These are phyloP conservation scores for Sebastes jordani DNA, from an alignment of 2,797 vertebrate species.

Conservation along the genomic window DNA sequence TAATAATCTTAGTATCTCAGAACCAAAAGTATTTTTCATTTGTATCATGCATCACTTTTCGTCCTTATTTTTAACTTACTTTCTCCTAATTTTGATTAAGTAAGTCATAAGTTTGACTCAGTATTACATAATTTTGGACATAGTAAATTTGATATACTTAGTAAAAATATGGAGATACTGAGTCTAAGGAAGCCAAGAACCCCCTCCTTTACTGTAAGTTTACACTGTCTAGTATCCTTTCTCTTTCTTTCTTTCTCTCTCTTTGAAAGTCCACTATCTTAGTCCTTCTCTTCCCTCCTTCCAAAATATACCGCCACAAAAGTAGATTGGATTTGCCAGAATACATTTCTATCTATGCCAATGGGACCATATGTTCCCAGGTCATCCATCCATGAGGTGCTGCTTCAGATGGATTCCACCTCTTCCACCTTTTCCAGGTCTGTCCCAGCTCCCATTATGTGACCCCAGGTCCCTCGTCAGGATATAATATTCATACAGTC, in stretches of 20 bases:
- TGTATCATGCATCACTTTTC: neutral
- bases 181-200: neutral
- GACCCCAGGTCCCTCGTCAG: constrained; percentile 38
- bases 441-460: constrained; percentile 50
- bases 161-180: neutral
- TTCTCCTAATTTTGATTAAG: neutral
- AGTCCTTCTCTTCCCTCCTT: neutral
- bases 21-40: neutral
- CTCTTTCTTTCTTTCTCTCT: neutral
- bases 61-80: neutral
- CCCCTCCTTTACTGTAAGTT: neutral
- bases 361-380: constrained; percentile 32
- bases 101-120: neutral
- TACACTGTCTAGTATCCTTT: neutral
- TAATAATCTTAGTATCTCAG: neutral
- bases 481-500: constrained; percentile 28
- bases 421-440: constrained; percentile 26
- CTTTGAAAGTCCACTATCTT: constrained; percentile 4
- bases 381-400: constrained; percentile 53
- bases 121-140: neutral
- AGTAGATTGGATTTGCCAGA: constrained; percentile 56
- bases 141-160: neutral
- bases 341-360: constrained; percentile 28
- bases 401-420: constrained; percentile 30
- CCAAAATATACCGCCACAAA: constrained; percentile 28